Evolutionary conservation across 1,140 invertebrate genomes (phyloP).

Genomic region (Drosophila carrolli): DNA sequence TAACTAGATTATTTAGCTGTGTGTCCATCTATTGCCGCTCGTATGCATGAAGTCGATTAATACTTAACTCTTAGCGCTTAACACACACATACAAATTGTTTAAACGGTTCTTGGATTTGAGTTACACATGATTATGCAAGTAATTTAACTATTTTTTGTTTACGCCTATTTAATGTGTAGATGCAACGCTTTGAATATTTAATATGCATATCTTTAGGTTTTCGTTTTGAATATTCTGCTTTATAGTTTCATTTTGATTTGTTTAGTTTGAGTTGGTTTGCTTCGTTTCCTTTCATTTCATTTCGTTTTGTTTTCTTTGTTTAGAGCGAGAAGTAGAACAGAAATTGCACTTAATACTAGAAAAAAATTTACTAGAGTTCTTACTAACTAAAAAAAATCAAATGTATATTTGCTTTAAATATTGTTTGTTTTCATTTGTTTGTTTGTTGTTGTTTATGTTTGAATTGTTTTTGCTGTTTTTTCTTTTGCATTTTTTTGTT

Average conservation of each 20-base stretch:
- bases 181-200: slow-evolving; percentile 77
- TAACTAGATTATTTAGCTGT: slow-evolving; percentile 68
- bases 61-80: slow-evolving; percentile 77
- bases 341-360: slow-evolving; percentile 79
- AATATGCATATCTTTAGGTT: slow-evolving; percentile 64
- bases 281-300: slow-evolving; percentile 20
- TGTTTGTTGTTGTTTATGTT: slow-evolving; percentile 32
- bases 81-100: slow-evolving; percentile 72
- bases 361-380: slow-evolving; percentile 83
- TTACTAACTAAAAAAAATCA: slow-evolving; percentile 81
- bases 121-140: slow-evolving; percentile 56
- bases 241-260: slow-evolving; percentile 68
- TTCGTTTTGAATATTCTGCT: slow-evolving; percentile 59
- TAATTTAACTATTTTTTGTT: slow-evolving; percentile 73
- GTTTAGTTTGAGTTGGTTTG: slow-evolving; percentile 48
- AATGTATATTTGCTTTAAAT: slow-evolving; percentile 81
- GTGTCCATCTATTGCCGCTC: slow-evolving; percentile 45
- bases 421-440: slow-evolving; percentile 56
- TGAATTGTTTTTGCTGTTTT: slow-evolving; percentile 42
- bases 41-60: slow-evolving; percentile 70
- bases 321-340: slow-evolving; percentile 80
- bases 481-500: slow-evolving; percentile 55
- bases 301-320: slow-evolving; percentile 60
- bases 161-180: slow-evolving; percentile 59
- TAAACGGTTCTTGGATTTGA: slow-evolving; percentile 64